A percentile compares a stretch with the other conserved stretches of the same genome.
These are phyloP conservation scores for Shinisaurus crocodilurus DNA, from an alignment of 2,113 vertebrate species.

Conservation along the genomic window DNA sequence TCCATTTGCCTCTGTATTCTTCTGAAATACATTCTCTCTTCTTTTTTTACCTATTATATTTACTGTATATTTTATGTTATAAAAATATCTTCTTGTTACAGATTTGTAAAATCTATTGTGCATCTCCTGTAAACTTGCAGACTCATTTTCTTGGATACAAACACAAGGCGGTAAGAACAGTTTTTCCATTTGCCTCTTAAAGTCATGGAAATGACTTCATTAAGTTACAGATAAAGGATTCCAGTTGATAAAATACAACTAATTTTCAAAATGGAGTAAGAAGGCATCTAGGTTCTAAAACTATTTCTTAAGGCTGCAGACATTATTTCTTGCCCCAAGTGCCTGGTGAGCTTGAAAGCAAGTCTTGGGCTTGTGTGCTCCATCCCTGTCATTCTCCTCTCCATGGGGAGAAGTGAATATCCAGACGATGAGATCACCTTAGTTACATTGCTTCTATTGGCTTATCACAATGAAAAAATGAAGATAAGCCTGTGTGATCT, in stretches of 20 bases:
- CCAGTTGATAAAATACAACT: neutral
- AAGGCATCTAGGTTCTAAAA: neutral
- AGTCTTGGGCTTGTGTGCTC: too few species aligned
- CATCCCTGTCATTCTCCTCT: neutral
- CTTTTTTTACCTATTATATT: neutral
- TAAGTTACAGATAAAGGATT: neutral
- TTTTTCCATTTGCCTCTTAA: neutral
- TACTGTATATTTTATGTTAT: neutral
- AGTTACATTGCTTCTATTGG: neutral
- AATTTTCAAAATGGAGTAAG: neutral
- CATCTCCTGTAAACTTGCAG: conserved; percentile 67
- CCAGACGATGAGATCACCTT: neutral
- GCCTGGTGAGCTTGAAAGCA: neutral
- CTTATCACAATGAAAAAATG: neutral
- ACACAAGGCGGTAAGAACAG: conserved; percentile 60
- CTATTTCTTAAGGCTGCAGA: neutral
- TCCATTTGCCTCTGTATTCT: neutral
- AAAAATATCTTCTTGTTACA: conserved; percentile 41
- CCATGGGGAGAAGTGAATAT: neutral
- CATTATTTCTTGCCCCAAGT: too few species aligned
- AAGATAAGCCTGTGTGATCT: neutral
- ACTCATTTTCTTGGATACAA: conserved; percentile 66
- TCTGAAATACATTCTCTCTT: neutral
- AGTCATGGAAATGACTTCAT: neutral
- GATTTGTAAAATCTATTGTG: conserved; percentile 72